These are phyloP conservation scores for Bubo bubo DNA, from an alignment of 2,113 vertebrate genomes.

Conservation along the genomic window DNA sequence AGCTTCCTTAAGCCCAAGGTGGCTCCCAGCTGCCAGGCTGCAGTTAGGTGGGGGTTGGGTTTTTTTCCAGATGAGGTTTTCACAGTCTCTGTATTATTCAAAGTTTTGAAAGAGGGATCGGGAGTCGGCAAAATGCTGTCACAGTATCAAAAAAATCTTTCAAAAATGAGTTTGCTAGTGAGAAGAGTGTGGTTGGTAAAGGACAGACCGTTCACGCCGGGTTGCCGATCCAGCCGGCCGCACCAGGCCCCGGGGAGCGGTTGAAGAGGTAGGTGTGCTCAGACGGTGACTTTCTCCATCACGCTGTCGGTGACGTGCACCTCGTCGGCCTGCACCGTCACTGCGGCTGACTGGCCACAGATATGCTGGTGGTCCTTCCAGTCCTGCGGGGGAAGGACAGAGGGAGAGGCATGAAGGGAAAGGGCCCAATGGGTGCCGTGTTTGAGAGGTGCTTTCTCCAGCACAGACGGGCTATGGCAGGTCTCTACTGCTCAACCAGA, in stretches of 20 bases:
- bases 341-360: conserved; percentile 82
- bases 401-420: neutral
- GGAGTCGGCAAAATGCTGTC: neutral
- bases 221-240: conserved; percentile 27
- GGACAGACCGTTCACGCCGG: neutral
- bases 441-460: neutral
- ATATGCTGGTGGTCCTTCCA: conserved; percentile 97
- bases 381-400: conserved; percentile 79
- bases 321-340: conserved; percentile 80
- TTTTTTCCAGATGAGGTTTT: neutral
- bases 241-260: neutral
- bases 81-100: neutral
- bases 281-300: conserved; percentile 86
- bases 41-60: neutral
- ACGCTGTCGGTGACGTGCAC: conserved; percentile 82
- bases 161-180: neutral
- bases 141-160: neutral
- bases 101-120: neutral
- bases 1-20: neutral
- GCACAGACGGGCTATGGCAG: neutral
- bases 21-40: neutral
- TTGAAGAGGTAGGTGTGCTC: neutral
- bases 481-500: neutral
- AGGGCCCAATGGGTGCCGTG: neutral
- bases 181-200: neutral